These are phyloP conservation scores for Tretioscincus oriximinensis DNA, from an alignment of 2,113 vertebrate species.

Conservation along the genomic window DNA sequence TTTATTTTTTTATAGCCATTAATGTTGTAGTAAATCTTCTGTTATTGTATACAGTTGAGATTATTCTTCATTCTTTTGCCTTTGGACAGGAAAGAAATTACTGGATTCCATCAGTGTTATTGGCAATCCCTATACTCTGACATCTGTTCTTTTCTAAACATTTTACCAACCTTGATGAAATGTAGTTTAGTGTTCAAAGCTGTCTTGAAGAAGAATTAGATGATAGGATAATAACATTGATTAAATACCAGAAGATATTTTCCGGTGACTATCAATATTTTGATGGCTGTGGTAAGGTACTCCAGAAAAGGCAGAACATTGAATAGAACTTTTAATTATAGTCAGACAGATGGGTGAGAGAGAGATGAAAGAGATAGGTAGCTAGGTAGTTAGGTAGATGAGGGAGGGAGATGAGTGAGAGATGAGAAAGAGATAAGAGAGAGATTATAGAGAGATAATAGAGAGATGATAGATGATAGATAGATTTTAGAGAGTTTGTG, in stretches of 20 bases:
- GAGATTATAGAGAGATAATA: too few species aligned
- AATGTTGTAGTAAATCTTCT: conserved; percentile 72
- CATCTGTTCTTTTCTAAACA: conserved; percentile 95
- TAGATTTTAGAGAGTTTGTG: too few species aligned
- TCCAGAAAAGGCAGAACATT: conserved; percentile 64
- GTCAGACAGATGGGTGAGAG: conserved; percentile 46
- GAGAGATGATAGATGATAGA: too few species aligned
- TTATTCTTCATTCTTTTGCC: conserved; percentile 84
- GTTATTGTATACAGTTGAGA: conserved; percentile 69
- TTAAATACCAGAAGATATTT: conserved; percentile 73
- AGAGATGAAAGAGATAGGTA: too few species aligned
- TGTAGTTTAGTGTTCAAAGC: conserved; percentile 71
- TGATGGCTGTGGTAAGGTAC: conserved; percentile 62
- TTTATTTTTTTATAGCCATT: conserved; percentile 70
- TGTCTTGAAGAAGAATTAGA: conserved; percentile 71
- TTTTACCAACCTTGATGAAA: conserved; percentile 92
- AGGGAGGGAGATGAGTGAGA: too few species aligned
- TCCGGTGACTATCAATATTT: conserved; percentile 69
- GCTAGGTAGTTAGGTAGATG: too few species aligned
- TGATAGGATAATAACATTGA: conserved; percentile 73
- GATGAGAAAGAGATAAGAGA: too few species aligned
- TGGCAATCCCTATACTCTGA: conserved; percentile 88
- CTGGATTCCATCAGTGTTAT: conserved; percentile 91
- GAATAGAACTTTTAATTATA: conserved; percentile 68
- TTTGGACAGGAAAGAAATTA: conserved; percentile 89